phyloP scores from a whole-genome alignment of 2,888 invertebrate genomes.

The Cephus rjabovi region DNA sequence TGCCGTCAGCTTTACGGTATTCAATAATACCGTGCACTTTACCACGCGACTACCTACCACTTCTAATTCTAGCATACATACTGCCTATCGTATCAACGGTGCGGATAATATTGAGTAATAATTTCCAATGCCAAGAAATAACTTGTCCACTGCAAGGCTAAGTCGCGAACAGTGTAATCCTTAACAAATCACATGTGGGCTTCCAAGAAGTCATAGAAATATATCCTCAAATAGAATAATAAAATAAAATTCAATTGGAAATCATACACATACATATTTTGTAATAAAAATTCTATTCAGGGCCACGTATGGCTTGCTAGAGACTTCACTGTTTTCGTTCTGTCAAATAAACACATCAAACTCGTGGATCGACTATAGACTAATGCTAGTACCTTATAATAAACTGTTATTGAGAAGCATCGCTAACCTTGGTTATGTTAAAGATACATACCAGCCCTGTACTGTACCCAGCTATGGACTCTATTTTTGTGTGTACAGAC shows the following conservation, averaged over 20 bases:
- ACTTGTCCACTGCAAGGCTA: not conserved
- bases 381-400: not conserved
- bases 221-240: too few relatives aligned
- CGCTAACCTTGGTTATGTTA: not conserved
- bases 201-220: too few relatives aligned
- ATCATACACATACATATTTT: too few relatives aligned
- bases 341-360: too few relatives aligned
- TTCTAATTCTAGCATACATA: not conserved
- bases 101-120: not conserved
- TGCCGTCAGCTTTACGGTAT: not conserved
- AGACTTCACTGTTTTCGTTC: too few relatives aligned
- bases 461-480: not conserved
- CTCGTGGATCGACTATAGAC: not conserved
- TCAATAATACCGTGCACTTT: not conserved
- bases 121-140: not conserved
- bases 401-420: not conserved
- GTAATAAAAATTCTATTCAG: too few relatives aligned
- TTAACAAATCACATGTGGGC: too few relatives aligned
- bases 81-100: not conserved
- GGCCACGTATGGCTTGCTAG: too few relatives aligned
- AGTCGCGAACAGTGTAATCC: too few relatives aligned
- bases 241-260: too few relatives aligned
- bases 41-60: not conserved
- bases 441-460: not conserved
- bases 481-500: too few relatives aligned